These are phyloP conservation scores for Drosophila pseudoobscura DNA, from an alignment of 1,140 invertebrate species.

Conservation along the genomic window DNA sequence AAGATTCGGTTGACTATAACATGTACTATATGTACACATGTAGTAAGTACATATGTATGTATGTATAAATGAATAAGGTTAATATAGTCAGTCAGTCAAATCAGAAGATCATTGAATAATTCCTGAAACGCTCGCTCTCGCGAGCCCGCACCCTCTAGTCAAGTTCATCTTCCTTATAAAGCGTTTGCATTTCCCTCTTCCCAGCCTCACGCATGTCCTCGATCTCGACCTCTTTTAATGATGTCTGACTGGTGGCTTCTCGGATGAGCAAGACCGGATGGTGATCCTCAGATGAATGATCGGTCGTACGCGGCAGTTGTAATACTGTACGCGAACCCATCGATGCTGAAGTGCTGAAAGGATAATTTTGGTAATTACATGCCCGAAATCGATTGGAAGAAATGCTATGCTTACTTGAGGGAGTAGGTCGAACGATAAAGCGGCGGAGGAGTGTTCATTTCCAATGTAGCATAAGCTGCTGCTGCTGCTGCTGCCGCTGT, in stretches of 20 bases:
- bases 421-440: constrained; percentile 78
- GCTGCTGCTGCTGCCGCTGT: constrained; percentile 32
- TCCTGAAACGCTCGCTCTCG: background rate
- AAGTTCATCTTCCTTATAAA: constrained; percentile 53
- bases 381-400: background rate
- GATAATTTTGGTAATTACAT: no score
- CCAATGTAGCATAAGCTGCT: constrained; percentile 37
- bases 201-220: constrained; percentile 28
- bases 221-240: constrained; percentile 48
- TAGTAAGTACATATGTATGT: background rate
- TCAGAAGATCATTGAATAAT: constrained; percentile 4
- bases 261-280: constrained; percentile 13
- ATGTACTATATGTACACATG: no score
- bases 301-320: constrained; percentile 42
- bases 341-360: constrained; percentile 35
- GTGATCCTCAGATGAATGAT: constrained; percentile 38
- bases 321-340: constrained; percentile 14
- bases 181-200: constrained; percentile 37
- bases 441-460: constrained; percentile 74
- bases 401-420: constrained; percentile 54
- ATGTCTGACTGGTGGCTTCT: constrained; percentile 43
- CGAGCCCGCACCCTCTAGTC: constrained; percentile 22
- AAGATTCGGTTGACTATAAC: no score
- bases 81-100: constrained; percentile 17
- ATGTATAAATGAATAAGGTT: background rate